Base-by-base conservation (phyloP, 1,140 invertebrate genomes). In the Epicauta chinensis region DNA sequence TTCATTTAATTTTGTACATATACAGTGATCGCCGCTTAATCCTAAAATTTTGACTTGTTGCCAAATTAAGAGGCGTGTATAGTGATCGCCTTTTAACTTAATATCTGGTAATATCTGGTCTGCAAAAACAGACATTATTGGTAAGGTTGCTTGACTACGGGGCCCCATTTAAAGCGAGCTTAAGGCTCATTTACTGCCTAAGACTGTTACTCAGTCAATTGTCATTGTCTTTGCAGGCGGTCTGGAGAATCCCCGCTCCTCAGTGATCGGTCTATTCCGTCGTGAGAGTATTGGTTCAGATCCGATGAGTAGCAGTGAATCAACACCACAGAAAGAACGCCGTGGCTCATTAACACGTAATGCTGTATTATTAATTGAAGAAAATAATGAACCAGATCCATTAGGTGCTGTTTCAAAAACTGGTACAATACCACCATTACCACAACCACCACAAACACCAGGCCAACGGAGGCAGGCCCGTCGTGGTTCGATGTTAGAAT, bases 181-280 rank as follows among this genome's bases (percentile, higher is more conserved):
- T n/a, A n/a, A n/a, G n/a, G n/a, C n/a, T n/a, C n/a, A n/a, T n/a
- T n/a, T n/a, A n/a, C n/a, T n/a, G n/a, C n/a, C n/a, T n/a, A n/a
- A n/a, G n/a, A n/a, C n/a, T n/a, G n/a, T n/a, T n/a, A n/a, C n/a
- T n/a, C n/a, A n/a, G n/a, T n/a, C n/a, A n/a, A n/a, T n/a, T n/a
- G n/a, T n/a, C n/a, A 34, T 34, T 12, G 0, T 12, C 12, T 34
- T n/a, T 34, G 32, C 32, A 83, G 81, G 81, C 72, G 81, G 81
- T 67, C 77, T 83, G 72, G 81, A 81, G 70, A 82, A 82, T 73
- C 79, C 77, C 73, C 75, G 79, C 54, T 82, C 82, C 71, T 82
- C 81, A 72, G 81, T 83, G 71, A 82, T 83, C 77, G 81, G 81
- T 75, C 75, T 83, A 34, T 83, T 83, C 69, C 74, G 81, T 62